A percentile compares a stretch with the other conserved stretches of the same genome.
Conservation (phyloP, 2,113 vertebrate species). For the Panthera tigris region DNA sequence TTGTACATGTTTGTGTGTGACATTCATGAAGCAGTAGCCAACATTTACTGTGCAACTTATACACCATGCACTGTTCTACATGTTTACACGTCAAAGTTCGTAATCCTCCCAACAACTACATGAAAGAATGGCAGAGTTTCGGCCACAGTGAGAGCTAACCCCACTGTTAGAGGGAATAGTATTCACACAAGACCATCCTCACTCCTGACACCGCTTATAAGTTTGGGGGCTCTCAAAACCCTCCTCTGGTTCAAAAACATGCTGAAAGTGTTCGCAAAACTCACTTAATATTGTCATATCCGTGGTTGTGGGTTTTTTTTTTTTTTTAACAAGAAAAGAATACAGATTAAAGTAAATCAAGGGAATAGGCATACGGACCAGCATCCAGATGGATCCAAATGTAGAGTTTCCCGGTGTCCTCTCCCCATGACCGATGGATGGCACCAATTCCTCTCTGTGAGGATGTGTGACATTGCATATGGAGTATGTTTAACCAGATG, state of each 20-base stretch:
- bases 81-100: not conserved
- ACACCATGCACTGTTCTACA: not conserved
- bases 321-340: not conserved
- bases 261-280: not conserved
- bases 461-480: not conserved
- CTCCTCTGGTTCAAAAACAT: not conserved
- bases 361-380: not conserved
- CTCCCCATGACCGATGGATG: not conserved
- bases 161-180: not conserved
- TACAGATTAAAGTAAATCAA: not conserved
- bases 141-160: not conserved
- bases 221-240: not conserved
- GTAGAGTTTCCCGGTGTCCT: not conserved
- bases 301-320: not conserved
- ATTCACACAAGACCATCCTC: not conserved
- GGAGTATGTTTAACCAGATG: not conserved
- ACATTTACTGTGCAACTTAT: not conserved
- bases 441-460: not conserved
- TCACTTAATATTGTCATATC: not conserved
- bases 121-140: not conserved
- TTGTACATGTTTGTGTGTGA: not conserved
- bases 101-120: not conserved
- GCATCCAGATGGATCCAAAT: not conserved
- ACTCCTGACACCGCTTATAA: not conserved
- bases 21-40: not conserved